Conservation (phyloP, 2,113 vertebrate genomes). For the Corythaixoides concolor region DNA sequence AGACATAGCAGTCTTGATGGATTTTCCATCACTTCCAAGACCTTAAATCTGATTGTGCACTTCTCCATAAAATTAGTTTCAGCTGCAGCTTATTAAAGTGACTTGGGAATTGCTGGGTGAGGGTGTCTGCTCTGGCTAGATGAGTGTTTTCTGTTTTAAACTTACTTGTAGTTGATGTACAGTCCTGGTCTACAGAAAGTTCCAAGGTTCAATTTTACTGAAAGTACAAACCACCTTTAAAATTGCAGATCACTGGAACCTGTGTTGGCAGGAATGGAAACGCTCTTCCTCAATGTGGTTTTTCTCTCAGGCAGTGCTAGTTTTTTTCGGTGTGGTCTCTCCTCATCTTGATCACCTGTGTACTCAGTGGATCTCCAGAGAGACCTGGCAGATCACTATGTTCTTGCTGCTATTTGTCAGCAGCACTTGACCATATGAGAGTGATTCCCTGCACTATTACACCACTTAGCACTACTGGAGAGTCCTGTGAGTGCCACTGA, state of each 20-base stretch:
- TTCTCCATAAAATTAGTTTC: conserved; percentile 39
- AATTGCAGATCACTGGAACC: not conserved
- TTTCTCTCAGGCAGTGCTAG: not conserved
- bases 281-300: not conserved
- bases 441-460: not conserved
- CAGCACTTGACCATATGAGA: not conserved
- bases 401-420: not conserved
- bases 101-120: not conserved
- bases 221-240: not conserved
- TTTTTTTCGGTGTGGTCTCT: not conserved
- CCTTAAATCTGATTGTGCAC: conserved; percentile 16
- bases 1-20: not conserved
- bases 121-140: not conserved
- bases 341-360: not conserved
- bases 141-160: not conserved
- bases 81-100: conserved; percentile 24
- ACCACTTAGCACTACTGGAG: not conserved
- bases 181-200: not conserved
- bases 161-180: not conserved
- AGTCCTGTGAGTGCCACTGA: not conserved
- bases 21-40: conserved; percentile 37
- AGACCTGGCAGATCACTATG: not conserved
- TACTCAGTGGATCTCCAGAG: not conserved
- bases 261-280: not conserved
- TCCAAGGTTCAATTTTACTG: not conserved